phyloP scores from a whole-genome alignment of 2,797 vertebrate species.

The Crax fasciolata region DNA sequence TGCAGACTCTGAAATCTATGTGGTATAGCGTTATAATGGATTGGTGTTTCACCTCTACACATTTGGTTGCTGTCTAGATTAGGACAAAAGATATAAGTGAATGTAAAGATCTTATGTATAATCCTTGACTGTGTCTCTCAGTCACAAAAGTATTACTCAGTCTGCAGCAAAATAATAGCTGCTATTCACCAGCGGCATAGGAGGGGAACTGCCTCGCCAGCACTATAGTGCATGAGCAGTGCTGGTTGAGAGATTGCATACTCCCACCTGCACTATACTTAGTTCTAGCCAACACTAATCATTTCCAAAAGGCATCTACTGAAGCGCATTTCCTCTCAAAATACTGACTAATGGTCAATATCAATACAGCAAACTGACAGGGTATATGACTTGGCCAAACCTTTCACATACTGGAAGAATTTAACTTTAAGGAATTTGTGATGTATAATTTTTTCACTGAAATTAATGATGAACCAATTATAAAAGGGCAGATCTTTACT shows the following conservation, averaged over 20 bases:
- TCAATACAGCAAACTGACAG: constrained; percentile 20
- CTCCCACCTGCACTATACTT: constrained; percentile 6
- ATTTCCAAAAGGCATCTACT: constrained; percentile 25
- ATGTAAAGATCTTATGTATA: not conserved
- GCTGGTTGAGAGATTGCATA: not conserved
- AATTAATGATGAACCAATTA: constrained; percentile 45
- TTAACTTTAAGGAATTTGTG: constrained; percentile 51
- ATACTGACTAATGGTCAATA: constrained; percentile 31
- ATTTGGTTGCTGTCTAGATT: not conserved
- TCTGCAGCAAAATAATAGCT: not conserved
- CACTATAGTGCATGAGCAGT: not conserved
- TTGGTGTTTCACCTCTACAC: not conserved
- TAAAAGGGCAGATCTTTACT: constrained; percentile 22
- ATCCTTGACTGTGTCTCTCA: not conserved
- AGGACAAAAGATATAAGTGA: not conserved
- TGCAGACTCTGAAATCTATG: not conserved
- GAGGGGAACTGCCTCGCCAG: not conserved
- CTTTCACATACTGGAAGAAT: constrained; percentile 27
- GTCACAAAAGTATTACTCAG: not conserved
- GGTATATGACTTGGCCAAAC: not conserved
- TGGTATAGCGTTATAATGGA: not conserved
- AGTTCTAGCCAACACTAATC: constrained; percentile 5
- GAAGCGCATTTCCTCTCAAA: constrained; percentile 45
- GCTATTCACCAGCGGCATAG: not conserved
- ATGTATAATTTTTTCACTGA: constrained; percentile 51